A percentile compares a stretch with the other conserved stretches of the same genome.
Evolutionary conservation across 2,888 invertebrate genomes (phyloP).

Genomic region (Nipponacmea schrenckii): DNA sequence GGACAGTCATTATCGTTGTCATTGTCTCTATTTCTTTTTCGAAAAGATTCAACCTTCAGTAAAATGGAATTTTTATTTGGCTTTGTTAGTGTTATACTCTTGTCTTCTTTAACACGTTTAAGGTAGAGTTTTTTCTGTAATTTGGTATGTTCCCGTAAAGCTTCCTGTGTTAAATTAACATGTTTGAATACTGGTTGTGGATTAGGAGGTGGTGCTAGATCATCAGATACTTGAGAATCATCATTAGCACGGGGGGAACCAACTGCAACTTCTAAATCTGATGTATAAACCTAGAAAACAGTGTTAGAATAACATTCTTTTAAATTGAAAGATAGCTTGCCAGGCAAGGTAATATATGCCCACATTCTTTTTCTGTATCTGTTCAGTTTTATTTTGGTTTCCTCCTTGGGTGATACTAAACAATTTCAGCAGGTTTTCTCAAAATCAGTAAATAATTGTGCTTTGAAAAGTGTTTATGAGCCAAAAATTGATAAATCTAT

Average conservation of each 20-base stretch:
- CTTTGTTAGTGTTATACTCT: constrained; percentile 34
- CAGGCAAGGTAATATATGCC: too few relatives aligned
- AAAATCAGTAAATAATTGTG: too few relatives aligned
- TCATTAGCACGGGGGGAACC: constrained; percentile 7
- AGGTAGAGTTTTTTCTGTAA: constrained; percentile 47
- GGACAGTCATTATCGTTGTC: background rate
- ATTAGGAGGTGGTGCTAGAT: background rate
- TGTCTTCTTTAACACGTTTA: constrained; percentile 44
- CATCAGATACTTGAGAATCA: background rate
- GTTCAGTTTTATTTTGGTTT: too few relatives aligned
- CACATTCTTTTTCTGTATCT: too few relatives aligned
- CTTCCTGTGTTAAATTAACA: constrained; percentile 44
- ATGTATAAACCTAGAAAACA: constrained; percentile 11
- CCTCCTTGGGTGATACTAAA: too few relatives aligned
- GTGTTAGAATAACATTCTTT: too few relatives aligned
- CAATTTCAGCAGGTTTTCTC: too few relatives aligned
- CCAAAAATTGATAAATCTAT: too few relatives aligned
- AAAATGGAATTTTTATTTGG: background rate
- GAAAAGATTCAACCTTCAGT: background rate
- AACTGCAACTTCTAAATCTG: constrained; percentile 10
- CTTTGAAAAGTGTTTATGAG: too few relatives aligned
- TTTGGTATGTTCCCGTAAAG: constrained; percentile 44
- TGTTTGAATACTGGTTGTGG: constrained; percentile 28
- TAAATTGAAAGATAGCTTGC: too few relatives aligned
- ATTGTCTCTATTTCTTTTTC: background rate